Evolutionary conservation across 2,888 invertebrate species (phyloP).

Genomic region (Ormyrus pomaceus): DNA sequence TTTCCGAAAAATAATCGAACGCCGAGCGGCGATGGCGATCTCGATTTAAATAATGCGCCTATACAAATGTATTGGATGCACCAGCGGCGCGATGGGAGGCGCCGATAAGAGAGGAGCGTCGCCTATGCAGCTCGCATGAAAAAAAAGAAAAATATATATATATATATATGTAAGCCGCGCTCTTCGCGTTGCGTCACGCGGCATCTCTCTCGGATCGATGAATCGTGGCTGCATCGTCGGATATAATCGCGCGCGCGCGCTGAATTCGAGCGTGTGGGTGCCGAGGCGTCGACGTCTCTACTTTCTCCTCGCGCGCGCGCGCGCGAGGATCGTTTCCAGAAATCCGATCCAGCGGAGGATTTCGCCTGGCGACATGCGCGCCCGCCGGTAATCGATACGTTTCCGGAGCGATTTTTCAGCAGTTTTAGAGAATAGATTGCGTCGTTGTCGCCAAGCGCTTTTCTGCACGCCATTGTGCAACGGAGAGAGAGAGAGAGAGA

Average conservation of each 20-base stretch:
- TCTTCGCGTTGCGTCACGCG: conserved; percentile 36
- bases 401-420: conserved; percentile 40
- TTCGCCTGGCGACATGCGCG: conserved; percentile 35
- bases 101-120: conserved; percentile 20
- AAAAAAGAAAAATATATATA: conserved; percentile 51
- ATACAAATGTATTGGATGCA: conserved; percentile 40
- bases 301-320: conserved; percentile 59
- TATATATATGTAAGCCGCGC: conserved; percentile 12
- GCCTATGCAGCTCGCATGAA: conserved; percentile 21
- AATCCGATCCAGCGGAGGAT: conserved; percentile 56
- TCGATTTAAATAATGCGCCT: conserved; percentile 45
- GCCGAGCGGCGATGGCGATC: neutral
- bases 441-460: neutral
- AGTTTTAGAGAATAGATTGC: conserved; percentile 50
- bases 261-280: conserved; percentile 51
- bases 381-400: conserved; percentile 60
- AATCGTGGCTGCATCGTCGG: conserved; percentile 22
- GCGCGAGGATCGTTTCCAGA: conserved; percentile 53
- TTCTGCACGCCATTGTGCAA: too few species aligned
- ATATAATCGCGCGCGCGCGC: neutral
- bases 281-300: conserved; percentile 61
- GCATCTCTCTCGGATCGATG: conserved; percentile 31
- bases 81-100: conserved; percentile 21
- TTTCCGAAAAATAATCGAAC: conserved; percentile 32
- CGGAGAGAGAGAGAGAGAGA: too few species aligned